phyloP scores from a whole-genome alignment of 2,888 invertebrate species.

The Idaea aversata region DNA sequence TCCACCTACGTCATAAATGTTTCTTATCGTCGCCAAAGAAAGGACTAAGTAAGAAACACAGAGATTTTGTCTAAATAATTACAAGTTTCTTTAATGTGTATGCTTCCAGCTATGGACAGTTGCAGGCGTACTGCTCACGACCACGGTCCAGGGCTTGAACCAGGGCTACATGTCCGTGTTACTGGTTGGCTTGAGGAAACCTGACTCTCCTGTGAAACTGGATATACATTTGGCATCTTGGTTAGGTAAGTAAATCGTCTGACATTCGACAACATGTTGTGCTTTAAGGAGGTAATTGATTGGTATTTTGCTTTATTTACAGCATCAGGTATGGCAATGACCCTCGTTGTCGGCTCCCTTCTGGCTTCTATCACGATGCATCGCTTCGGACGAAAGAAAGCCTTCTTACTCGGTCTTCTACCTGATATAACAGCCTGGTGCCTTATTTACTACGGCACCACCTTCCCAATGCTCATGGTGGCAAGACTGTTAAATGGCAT shows the following conservation, averaged over 20 bases:
- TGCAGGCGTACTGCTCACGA: slow-evolving; percentile 47
- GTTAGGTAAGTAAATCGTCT: slow-evolving; percentile 39
- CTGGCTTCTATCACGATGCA: slow-evolving; percentile 49
- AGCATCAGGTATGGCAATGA: slow-evolving; percentile 46
- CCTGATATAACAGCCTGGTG: slow-evolving; percentile 51
- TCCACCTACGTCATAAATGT: too few species aligned
- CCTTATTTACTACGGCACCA: slow-evolving; percentile 40
- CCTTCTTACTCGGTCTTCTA: slow-evolving; percentile 40
- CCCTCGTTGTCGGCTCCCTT: slow-evolving; percentile 43
- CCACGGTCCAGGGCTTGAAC: slow-evolving; percentile 52
- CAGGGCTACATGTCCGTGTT: slow-evolving; percentile 49
- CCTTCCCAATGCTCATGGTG: slow-evolving; percentile 38
- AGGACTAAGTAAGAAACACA: too few species aligned
- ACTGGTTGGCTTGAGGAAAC: slow-evolving; percentile 41
- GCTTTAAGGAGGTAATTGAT: neutral
- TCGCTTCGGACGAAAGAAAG: slow-evolving; percentile 40
- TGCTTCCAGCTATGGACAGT: slow-evolving; percentile 50
- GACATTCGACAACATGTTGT: neutral
- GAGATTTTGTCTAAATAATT: neutral
- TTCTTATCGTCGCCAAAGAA: too few species aligned
- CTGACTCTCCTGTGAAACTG: slow-evolving; percentile 41
- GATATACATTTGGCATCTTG: slow-evolving; percentile 49
- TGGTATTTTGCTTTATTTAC: slow-evolving; percentile 18
- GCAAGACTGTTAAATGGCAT: slow-evolving; percentile 48
- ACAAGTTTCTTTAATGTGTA: neutral